These are phyloP conservation scores for Lipophrys pholis DNA, from an alignment of 2,113 vertebrate species.

Conservation along the genomic window DNA sequence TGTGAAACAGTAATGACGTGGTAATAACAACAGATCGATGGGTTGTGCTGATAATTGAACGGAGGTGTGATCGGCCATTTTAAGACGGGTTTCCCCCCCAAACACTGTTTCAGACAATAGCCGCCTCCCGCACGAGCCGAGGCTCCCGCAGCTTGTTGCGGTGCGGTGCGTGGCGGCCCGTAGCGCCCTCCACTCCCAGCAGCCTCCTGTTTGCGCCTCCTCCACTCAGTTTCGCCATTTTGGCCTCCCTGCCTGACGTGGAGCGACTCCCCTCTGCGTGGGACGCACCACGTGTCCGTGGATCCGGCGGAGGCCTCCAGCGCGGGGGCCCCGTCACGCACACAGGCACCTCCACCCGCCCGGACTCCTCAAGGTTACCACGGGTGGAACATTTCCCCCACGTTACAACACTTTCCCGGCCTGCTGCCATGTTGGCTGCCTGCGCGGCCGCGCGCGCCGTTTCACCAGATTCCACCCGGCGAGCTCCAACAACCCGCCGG, in stretches of 20 bases:
- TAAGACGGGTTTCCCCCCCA: background rate
- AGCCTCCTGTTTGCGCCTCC: conserved; percentile 12
- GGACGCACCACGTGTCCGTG: conserved; percentile 72
- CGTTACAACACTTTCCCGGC: background rate
- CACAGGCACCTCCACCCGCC: conserved; percentile 45
- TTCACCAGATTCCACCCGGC: background rate
- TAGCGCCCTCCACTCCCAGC: background rate
- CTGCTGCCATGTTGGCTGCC: conserved; percentile 44
- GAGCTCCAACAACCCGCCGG: no score
- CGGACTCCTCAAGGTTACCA: conserved; percentile 32
- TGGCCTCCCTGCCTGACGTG: conserved; percentile 74
- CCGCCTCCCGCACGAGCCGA: background rate
- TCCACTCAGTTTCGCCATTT: conserved; percentile 77
- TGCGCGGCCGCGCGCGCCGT: background rate
- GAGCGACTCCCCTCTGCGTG: conserved; percentile 56
- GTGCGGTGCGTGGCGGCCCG: no score
- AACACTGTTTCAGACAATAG: background rate
- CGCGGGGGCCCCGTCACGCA: conserved; percentile 20
- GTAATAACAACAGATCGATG: no score
- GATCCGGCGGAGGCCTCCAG: conserved; percentile 39
- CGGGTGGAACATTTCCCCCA: background rate
- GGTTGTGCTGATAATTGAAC: no score
- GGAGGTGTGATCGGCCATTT: conserved; percentile 40
- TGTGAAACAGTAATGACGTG: no score
- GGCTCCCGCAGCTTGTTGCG: background rate